phyloP scores from a whole-genome alignment of 2,797 vertebrate species.

The Gouania willdenowi region DNA sequence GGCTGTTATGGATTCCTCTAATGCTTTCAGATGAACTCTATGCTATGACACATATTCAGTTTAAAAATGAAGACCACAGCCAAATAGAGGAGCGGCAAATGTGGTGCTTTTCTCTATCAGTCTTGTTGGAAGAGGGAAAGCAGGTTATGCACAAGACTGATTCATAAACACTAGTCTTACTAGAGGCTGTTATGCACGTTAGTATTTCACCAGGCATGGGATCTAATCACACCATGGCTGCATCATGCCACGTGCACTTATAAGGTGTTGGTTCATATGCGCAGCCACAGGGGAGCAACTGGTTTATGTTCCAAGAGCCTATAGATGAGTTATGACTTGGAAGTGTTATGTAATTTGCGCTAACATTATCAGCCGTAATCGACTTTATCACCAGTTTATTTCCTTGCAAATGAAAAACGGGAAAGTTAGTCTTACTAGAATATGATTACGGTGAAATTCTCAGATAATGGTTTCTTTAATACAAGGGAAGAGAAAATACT shows the following conservation, averaged over 20 bases:
- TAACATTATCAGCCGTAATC: slow-evolving; percentile 30
- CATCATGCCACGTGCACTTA: slow-evolving; percentile 22
- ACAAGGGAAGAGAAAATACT: slow-evolving; percentile 21
- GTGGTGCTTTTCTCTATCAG: slow-evolving; percentile 23
- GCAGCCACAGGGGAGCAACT: slow-evolving; percentile 29
- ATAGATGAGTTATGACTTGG: slow-evolving; percentile 42
- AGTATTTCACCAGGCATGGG: slow-evolving; percentile 44
- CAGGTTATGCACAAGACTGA: slow-evolving; percentile 35
- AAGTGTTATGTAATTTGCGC: slow-evolving; percentile 32
- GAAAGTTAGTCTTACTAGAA: slow-evolving; percentile 7
- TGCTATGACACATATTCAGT: slow-evolving; percentile 45
- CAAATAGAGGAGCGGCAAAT: slow-evolving; percentile 21
- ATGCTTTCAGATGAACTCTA: slow-evolving; percentile 59
- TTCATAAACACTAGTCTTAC: slow-evolving; percentile 53
- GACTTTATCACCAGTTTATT: slow-evolving; percentile 36
- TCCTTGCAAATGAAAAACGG: slow-evolving; percentile 18
- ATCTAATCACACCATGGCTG: slow-evolving; percentile 49
- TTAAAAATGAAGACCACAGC: slow-evolving; percentile 22
- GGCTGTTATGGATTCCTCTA: slow-evolving; percentile 63
- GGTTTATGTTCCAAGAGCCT: slow-evolving; percentile 49
- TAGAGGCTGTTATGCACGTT: slow-evolving; percentile 48
- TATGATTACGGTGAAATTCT: neutral
- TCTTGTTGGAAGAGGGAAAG: slow-evolving; percentile 34
- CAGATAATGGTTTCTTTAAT: slow-evolving; percentile 23
- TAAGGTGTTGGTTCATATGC: slow-evolving; percentile 40